Percentiles rank a stretch among this genome's conserved stretches.
Conservation (phyloP, 2,888 invertebrate species). For the Tiphia femorata region DNA sequence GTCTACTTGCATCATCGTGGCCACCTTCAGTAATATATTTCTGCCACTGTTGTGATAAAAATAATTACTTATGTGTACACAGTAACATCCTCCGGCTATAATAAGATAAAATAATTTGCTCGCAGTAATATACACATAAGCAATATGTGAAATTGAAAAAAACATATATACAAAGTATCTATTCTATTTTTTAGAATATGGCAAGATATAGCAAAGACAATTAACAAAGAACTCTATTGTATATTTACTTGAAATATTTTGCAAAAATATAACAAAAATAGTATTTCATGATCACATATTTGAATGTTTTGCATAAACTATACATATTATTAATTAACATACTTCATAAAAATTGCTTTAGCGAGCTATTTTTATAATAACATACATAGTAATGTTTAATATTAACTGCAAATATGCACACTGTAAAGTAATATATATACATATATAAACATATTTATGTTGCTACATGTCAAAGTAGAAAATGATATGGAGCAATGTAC, state of each 20-base stretch:
- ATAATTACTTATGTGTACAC: background rate
- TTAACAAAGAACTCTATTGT: background rate
- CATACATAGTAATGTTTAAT: background rate
- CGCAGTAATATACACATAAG: too few species aligned
- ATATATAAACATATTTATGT: background rate
- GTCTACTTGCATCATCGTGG: background rate
- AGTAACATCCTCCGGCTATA: too few species aligned
- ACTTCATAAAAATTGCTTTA: slow-evolving; percentile 11
- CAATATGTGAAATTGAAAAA: background rate
- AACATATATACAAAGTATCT: background rate
- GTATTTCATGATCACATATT: slow-evolving; percentile 11
- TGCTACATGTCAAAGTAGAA: background rate
- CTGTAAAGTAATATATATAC: background rate
- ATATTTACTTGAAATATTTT: slow-evolving; percentile 12
- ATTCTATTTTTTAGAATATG: slow-evolving; percentile 4
- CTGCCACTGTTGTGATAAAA: background rate
- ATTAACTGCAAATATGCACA: background rate
- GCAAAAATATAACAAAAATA: slow-evolving; percentile 6
- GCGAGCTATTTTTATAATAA: background rate
- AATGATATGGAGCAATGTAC: too few species aligned
- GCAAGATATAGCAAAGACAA: slow-evolving; percentile 4
- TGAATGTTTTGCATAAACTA: slow-evolving; percentile 29
- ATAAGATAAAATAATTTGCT: background rate
- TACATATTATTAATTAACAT: slow-evolving; percentile 17
- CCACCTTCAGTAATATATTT: background rate